Conservation (phyloP, 92 coral and sea anemone genomes). For the Actinernus sp. region DNA sequence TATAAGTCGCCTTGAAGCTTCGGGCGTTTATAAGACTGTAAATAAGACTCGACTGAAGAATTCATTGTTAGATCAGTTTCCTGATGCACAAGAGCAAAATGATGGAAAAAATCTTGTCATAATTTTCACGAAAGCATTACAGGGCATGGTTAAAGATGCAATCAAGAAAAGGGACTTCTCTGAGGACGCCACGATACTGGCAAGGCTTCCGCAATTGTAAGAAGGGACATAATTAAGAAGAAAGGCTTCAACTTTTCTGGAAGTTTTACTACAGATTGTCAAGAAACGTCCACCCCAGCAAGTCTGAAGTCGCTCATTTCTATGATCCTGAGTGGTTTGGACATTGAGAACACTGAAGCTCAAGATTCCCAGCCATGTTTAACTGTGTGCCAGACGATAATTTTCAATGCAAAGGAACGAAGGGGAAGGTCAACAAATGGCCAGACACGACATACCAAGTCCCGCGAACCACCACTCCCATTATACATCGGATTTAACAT, state of each 20-base stretch:
- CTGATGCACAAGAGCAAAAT: background rate
- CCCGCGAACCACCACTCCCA: conserved; percentile 70
- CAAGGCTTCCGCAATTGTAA: conserved; percentile 61
- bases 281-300: conserved; percentile 61
- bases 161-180: conserved; percentile 36
- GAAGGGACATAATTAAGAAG: conserved; percentile 56
- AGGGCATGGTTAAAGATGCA: conserved; percentile 37
- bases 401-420: conserved; percentile 49
- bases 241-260: conserved; percentile 70
- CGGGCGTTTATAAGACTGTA: too few species aligned
- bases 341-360: conserved; percentile 64
- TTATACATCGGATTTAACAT: conserved; percentile 53
- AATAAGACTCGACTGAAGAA: too few species aligned
- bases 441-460: conserved; percentile 37
- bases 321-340: conserved; percentile 54
- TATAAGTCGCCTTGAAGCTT: conserved; percentile 41
- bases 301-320: conserved; percentile 63
- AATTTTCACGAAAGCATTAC: conserved; percentile 32
- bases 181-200: conserved; percentile 39
- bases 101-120: conserved; percentile 1
- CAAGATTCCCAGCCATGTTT: conserved; percentile 72
- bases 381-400: conserved; percentile 65
- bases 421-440: conserved; percentile 11
- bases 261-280: conserved; percentile 49
- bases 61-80: background rate